Conservation (phyloP, 1,140 invertebrate species). For the Hylaeus anthracinus region DNA sequence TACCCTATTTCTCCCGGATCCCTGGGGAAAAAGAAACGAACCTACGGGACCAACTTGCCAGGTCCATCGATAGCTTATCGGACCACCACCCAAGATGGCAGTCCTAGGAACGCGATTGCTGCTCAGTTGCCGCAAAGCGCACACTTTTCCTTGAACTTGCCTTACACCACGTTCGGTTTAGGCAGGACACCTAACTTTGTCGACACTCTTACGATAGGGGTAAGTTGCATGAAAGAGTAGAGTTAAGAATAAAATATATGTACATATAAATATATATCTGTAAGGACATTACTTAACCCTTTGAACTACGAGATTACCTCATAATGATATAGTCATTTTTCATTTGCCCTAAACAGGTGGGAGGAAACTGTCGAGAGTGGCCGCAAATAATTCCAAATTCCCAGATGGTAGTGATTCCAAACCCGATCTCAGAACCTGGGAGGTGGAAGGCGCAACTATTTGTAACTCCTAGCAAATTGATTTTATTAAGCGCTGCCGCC, state of each 20-base stretch:
- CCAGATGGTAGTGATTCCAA: constrained; percentile 97
- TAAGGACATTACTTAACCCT: no score
- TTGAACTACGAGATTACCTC: no score
- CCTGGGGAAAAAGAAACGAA: constrained; percentile 88
- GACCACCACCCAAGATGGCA: constrained; percentile 92
- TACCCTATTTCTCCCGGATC: constrained; percentile 86
- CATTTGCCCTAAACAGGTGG: constrained; percentile 62
- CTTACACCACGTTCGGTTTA: constrained; percentile 97
- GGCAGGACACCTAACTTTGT: constrained; percentile 99
- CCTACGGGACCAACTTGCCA: constrained; percentile 93
- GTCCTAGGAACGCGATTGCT: constrained; percentile 86
- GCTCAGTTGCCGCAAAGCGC: constrained; percentile 96
- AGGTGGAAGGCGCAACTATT: constrained; percentile 97
- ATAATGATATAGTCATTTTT: no score
- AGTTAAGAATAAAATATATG: no score
- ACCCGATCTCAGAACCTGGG: constrained; percentile 88
- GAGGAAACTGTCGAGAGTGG: constrained; percentile 85
- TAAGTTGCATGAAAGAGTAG: constrained; percentile 78
- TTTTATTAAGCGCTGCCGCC: constrained; percentile 94
- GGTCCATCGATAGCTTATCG: constrained; percentile 93
- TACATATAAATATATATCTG: no score
- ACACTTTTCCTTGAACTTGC: constrained; percentile 94
- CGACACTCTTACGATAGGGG: constrained; percentile 92
- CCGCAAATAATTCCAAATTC: constrained; percentile 98
- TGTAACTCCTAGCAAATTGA: constrained; percentile 96